These are phyloP conservation scores for Clanis bilineata DNA, from an alignment of 2,888 invertebrate species.

Conservation along the genomic window DNA sequence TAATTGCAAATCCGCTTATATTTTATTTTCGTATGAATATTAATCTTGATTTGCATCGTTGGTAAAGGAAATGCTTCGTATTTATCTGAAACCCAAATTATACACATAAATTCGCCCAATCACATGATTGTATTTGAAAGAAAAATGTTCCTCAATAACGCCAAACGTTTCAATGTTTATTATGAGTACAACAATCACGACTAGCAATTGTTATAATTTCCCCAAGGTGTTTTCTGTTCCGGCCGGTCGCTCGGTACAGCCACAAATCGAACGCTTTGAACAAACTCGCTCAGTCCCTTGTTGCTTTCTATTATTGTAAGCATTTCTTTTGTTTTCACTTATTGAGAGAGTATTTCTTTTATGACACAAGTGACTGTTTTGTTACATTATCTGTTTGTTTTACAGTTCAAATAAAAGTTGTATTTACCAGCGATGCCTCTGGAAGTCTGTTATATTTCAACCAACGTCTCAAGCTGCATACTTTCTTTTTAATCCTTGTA, in stretches of 20 bases:
- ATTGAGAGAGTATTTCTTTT: background rate
- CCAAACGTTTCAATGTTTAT: background rate
- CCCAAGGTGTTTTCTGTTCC: background rate
- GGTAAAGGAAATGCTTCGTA: background rate
- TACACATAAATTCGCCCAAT: no score
- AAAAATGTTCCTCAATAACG: background rate
- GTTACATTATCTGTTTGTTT: no score
- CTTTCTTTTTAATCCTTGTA: no score
- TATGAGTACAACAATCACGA: background rate
- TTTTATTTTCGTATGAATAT: background rate
- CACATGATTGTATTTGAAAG: background rate
- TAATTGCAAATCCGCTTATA: constrained; percentile 52
- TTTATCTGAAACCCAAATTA: no score
- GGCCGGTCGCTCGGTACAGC: constrained; percentile 7
- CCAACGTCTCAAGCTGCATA: no score
- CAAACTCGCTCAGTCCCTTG: constrained; percentile 10
- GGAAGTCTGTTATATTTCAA: no score
- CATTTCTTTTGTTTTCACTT: background rate
- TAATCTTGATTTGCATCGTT: background rate
- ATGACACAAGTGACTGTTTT: background rate
- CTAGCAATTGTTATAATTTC: background rate
- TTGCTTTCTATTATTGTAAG: constrained; percentile 6
- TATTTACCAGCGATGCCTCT: background rate
- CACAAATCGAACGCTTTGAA: constrained; percentile 15
- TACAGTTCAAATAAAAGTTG: no score